Evolutionary conservation across 2,888 invertebrate species (phyloP), one percentile per base, ranked within the genome.

Genomic region (Drosophila silvestris): DNA sequence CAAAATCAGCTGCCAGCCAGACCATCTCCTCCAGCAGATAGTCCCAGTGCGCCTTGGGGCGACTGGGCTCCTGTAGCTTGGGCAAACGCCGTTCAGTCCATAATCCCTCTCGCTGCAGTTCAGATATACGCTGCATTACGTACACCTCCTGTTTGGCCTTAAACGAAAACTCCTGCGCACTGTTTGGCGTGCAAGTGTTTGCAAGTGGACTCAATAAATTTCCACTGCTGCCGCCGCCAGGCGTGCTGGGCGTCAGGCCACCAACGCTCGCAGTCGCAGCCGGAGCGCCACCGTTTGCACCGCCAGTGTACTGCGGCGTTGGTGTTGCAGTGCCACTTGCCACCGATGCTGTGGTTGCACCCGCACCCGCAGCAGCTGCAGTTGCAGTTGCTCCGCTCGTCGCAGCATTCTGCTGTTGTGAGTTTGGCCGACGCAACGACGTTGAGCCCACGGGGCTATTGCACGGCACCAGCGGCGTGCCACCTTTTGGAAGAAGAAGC

Each of bases 11-110:
- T 44, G 99, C 98, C 82, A 99, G 95, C 99, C 99, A 99, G 47
- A 97, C 97, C 98, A 99, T 99, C 94, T 99, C 99, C 94, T 99
- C 99, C 51, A 99, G 94, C 78, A 99, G 94, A 94, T 98, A 99
- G 94, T 99, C 99, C 99, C 99, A 99, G 94, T 99, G 99, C 35
- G 98, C 97, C 94, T 99, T 99, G 62, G 96, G 95, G 77, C 99
- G 95, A 73, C 96, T 95, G 83, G 98, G 98, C 94, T 98, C 98
- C 92, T 97, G 96, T 79, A 98, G 96, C 94, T 98, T 98, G 63
- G 98, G 98, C 92, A 99, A 94, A 68, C 98, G 95, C 88, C 96
- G 96, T 93, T 98, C 97, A 62, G 98, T 96, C 99, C 99, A 99
- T 91, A 99, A 94, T 41, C 99, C 99, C 92, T 98, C 97, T 91